Evolutionary conservation across 2,888 invertebrate genomes (phyloP).

Genomic region (Noctua pronuba): DNA sequence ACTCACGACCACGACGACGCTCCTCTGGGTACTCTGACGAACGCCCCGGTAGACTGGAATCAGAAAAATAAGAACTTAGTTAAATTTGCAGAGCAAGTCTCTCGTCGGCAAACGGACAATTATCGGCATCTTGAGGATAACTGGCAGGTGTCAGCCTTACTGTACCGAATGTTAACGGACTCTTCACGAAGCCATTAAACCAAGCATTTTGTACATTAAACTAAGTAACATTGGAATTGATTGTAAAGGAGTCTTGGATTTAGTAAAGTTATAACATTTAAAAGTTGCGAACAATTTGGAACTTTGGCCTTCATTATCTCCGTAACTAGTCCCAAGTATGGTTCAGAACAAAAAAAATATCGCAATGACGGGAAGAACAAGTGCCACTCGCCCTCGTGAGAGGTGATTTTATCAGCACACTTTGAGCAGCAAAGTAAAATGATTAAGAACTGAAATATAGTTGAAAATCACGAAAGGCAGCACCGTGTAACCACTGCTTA

Average conservation of each 20-base stretch:
- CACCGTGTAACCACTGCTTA: background rate
- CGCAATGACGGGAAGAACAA: background rate
- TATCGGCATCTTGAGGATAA: background rate
- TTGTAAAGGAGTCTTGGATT: background rate
- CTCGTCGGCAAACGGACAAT: background rate
- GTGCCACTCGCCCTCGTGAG: background rate
- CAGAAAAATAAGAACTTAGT: background rate
- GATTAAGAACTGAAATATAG: background rate
- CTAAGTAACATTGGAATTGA: background rate
- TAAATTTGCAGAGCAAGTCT: background rate
- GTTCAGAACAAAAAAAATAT: background rate
- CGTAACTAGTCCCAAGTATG: background rate
- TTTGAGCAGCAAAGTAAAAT: background rate
- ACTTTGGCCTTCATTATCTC: background rate
- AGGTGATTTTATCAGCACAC: background rate
- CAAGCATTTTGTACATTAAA: background rate
- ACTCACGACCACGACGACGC: constrained; percentile 84
- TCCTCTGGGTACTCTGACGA: constrained; percentile 85
- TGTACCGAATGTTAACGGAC: background rate
- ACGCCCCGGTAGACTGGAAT: constrained; percentile 91
- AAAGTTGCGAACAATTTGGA: background rate
- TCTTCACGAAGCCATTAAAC: background rate
- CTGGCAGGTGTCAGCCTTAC: background rate
- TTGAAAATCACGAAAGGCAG: background rate
- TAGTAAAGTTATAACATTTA: background rate